A percentile compares a stretch with the other conserved stretches of the same genome.
phyloP scores from a whole-genome alignment of 1,140 invertebrate species.

The Macrotrachela quadricornifera region DNA sequence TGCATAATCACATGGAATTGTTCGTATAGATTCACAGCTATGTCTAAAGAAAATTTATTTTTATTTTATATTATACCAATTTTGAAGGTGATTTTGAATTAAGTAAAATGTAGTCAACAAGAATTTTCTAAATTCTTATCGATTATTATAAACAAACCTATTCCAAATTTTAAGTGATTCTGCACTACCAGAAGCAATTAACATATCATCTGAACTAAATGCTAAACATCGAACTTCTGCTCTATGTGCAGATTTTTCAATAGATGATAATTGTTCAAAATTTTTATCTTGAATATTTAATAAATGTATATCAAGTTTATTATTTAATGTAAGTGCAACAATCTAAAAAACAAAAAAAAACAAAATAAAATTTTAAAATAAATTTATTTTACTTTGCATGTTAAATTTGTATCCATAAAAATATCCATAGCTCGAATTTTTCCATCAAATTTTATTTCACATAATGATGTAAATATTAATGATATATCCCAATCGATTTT shows the following conservation, averaged over 20 bases:
- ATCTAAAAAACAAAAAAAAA: too few relatives aligned
- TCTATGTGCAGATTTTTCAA: conserved; percentile 54
- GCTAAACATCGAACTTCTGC: conserved; percentile 60
- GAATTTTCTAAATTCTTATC: neutral
- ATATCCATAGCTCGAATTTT: too few relatives aligned
- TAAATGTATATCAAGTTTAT: conserved; percentile 1
- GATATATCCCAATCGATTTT: too few relatives aligned
- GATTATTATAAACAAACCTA: conserved; percentile 33
- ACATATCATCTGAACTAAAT: conserved; percentile 57
- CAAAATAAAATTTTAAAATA: too few relatives aligned
- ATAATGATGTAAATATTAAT: too few relatives aligned
- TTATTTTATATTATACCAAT: too few relatives aligned
- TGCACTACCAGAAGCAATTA: conserved; percentile 49
- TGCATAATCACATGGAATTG: conserved; percentile 44
- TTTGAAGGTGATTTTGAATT: too few relatives aligned
- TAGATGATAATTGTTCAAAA: conserved; percentile 16
- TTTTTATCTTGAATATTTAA: neutral
- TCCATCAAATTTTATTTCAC: too few relatives aligned
- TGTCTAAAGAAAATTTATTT: conserved; percentile 33
- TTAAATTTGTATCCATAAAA: too few relatives aligned
- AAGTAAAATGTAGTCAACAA: too few relatives aligned
- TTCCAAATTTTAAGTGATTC: conserved; percentile 84
- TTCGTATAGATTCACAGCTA: conserved; percentile 57
- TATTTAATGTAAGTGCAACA: too few relatives aligned
- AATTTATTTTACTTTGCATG: too few relatives aligned